Evolutionary conservation across 64 coral and sea anemone species (phyloP), one percentile per base, ranked within the genome.

Genomic region (Stichodactyla mertensii): DNA sequence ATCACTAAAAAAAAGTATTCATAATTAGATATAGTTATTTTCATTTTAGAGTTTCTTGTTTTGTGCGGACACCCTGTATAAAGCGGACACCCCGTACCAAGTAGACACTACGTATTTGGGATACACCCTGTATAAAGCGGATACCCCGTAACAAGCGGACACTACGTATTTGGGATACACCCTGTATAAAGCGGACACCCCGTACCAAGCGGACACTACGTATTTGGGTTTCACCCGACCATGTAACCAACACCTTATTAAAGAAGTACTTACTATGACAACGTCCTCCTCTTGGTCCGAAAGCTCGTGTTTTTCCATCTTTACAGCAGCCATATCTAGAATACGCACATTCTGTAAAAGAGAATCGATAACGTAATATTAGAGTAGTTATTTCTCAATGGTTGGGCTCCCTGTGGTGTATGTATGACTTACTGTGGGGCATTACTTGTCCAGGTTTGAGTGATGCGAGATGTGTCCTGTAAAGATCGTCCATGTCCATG

Each of bases 401-500:
- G 4, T 31, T 74, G 69, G 24, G 24, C 27, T 74, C 12, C 24
- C 24, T 74, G 19, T 36, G 69, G 56, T 58, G 56, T 58, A 11
- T 58, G 56, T 58, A 45, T 66, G 19, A 74, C 69, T 74, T 74
- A 74, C 69, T n/a, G 7, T 74, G 69, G 0, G 69, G 69, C 69
- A 74, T 74, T 26, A 74, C 10, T 74, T 74, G 69, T 26, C 69
- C 69, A 74, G 69, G 69, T 74, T 74, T 74, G 23, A 74, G 69
- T 27, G 24, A 31, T 4, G 22, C 22, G 23, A 74, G 69, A 31
- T 74, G 69, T 74, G 24, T 23, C 6, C 12, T 26, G 24, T 74
- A 74, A 0, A 74, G 24, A 11, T 74, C 7, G 4, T 74, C 26
- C 20, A 4, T 27, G 10, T 74, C 69, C 24, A 12, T 74, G 4